Base-by-base conservation (phyloP, 2,113 vertebrate genomes). In the Mastomys coucha region DNA sequence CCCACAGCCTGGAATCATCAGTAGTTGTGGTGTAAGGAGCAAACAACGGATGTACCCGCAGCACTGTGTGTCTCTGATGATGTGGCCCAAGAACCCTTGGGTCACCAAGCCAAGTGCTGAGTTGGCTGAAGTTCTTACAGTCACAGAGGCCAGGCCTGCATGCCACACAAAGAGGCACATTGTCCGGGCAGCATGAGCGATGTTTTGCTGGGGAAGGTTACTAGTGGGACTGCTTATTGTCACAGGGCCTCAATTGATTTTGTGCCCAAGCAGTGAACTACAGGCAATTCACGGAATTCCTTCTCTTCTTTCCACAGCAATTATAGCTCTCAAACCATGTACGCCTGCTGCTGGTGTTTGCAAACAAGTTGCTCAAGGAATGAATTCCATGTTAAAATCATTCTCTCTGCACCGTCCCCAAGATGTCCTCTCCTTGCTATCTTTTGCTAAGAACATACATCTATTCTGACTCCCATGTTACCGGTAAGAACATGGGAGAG, bases 31-130 rank as follows among this genome's bases (percentile, higher is more conserved):
- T 5, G 90, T 95, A 73, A 77, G 56, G 91, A 95, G 56, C 69
- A 96, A 91, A 91, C 81, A 91, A 84, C n/a, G 45, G 95, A 96
- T 95, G 96, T 90, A 73, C 94, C 95, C 26, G 0, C 77, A 91
- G 91, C 73, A 70, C 95, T 76, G 88, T 88, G 72, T 5, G 20
- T 93, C 93, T 97, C 93, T 95, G 95, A 95, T 96, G 94, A 94
- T 97, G 96, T 96, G 95, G 86, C 95, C 97, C 28, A 2, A 87
- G 92, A 92, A 91, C 91, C 33, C 72, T 24, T 1, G 85, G 98
- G 97, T 97, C 98, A 96, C 77, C 14, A 58, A 97, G 96, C 95
- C 96, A 97, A 97, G 91, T 89, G 96, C 97, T 97, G 96, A 93
- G 90, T 95, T 92, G 96, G 93, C 93, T 11, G 63, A 69, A 93